phyloP scores from a whole-genome alignment of 2,113 vertebrate species.

The Boulengeromyrus knoepffleri region DNA sequence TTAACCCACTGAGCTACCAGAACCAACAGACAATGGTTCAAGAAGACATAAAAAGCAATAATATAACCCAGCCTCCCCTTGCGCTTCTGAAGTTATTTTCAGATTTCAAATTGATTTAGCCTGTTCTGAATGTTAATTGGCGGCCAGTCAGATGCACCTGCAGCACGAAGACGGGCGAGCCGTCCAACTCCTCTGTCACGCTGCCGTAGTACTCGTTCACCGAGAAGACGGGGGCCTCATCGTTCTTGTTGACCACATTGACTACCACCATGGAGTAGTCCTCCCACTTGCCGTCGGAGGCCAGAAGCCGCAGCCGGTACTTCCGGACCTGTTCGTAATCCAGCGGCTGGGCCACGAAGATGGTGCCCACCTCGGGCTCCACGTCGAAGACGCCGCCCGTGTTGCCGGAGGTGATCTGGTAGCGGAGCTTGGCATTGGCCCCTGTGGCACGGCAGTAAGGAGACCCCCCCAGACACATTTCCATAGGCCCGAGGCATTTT shows the following conservation, averaged over 20 bases:
- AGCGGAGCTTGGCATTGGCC: constrained; percentile 75
- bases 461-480: neutral
- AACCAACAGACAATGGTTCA: neutral
- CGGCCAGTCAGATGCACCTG: constrained; percentile 57
- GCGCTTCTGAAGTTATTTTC: neutral
- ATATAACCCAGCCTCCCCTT: neutral
- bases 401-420: constrained; percentile 81
- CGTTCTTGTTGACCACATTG: constrained; percentile 77
- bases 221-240: constrained; percentile 78
- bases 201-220: constrained; percentile 79
- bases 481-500: neutral
- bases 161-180: constrained; percentile 74
- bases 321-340: constrained; percentile 76
- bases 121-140: neutral
- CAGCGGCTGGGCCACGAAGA: constrained; percentile 74
- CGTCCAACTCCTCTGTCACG: constrained; percentile 74
- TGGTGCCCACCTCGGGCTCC: constrained; percentile 75
- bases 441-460: constrained; percentile 47
- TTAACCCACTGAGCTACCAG: neutral
- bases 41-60: neutral
- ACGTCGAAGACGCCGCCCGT: constrained; percentile 71
- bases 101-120: neutral
- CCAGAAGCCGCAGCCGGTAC: constrained; percentile 74
- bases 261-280: constrained; percentile 71
- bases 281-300: constrained; percentile 85